Evolutionary conservation across 2,797 vertebrate species (phyloP).

Genomic region (Percopsis omiscomaycus): DNA sequence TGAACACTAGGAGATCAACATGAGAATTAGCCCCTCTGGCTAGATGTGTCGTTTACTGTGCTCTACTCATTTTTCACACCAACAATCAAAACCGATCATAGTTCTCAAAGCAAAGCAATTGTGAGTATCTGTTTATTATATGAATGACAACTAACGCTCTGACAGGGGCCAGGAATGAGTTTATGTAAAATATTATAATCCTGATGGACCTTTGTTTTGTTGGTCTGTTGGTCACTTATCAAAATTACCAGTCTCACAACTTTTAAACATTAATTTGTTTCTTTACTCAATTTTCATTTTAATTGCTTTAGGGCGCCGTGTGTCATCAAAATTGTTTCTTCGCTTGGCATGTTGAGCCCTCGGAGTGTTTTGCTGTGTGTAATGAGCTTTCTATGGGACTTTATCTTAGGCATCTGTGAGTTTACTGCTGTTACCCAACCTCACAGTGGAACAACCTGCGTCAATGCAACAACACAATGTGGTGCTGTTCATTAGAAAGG

Average conservation of each 20-base stretch:
- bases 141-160: too few species aligned
- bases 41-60: background rate
- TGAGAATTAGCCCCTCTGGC: constrained; percentile 1
- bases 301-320: background rate
- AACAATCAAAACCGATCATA: background rate
- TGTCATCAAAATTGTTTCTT: background rate
- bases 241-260: too few species aligned
- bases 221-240: too few species aligned
- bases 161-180: too few species aligned
- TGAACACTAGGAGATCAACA: background rate
- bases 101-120: background rate
- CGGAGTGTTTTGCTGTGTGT: background rate
- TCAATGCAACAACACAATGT: background rate
- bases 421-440: constrained; percentile 1
- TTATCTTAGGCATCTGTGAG: constrained; percentile 13
- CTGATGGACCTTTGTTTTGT: too few species aligned
- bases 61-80: background rate
- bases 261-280: too few species aligned
- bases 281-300: constrained; percentile 5
- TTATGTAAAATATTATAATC: too few species aligned
- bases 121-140: too few species aligned
- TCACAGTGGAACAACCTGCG: background rate
- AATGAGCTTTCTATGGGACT: constrained; percentile 21
- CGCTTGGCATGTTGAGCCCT: background rate
- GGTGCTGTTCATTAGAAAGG: background rate